Evolutionary conservation across 2,113 vertebrate species (phyloP).

Genomic region (Tragelaphus buxtoni): DNA sequence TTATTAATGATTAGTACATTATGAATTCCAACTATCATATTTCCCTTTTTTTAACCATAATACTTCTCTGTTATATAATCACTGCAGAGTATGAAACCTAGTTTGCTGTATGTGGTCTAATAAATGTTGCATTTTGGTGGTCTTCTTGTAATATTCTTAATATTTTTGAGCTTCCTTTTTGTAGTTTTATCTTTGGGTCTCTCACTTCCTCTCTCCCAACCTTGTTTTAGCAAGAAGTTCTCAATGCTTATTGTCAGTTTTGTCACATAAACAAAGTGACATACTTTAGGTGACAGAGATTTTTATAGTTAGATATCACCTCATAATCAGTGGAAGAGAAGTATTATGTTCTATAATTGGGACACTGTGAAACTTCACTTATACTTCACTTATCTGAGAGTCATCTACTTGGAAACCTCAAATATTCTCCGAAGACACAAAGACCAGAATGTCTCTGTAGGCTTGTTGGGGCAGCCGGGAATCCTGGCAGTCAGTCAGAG

Average conservation of each 20-base stretch:
- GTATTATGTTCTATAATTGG: background rate
- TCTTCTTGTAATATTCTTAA: background rate
- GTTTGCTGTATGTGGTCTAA: background rate
- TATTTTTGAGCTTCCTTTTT: background rate
- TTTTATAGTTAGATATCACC: background rate
- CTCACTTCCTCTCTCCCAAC: background rate
- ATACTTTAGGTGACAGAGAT: background rate
- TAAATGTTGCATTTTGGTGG: background rate
- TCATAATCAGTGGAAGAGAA: background rate
- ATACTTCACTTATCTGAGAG: background rate
- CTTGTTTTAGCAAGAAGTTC: background rate
- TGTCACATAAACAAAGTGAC: background rate
- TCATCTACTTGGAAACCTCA: conserved; percentile 5
- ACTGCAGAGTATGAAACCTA: background rate
- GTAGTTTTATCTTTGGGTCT: background rate
- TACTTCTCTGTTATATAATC: background rate
- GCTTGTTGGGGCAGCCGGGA: background rate
- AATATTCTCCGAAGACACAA: background rate
- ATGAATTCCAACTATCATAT: background rate
- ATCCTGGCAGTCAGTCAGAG: conserved; percentile 24
- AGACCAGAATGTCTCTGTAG: background rate
- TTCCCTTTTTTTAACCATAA: background rate
- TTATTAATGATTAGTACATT: background rate
- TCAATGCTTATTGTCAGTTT: background rate
- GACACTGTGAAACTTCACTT: background rate